Evolutionary conservation across 2,797 vertebrate genomes (phyloP).

Genomic region (Enteromius mattozi): DNA sequence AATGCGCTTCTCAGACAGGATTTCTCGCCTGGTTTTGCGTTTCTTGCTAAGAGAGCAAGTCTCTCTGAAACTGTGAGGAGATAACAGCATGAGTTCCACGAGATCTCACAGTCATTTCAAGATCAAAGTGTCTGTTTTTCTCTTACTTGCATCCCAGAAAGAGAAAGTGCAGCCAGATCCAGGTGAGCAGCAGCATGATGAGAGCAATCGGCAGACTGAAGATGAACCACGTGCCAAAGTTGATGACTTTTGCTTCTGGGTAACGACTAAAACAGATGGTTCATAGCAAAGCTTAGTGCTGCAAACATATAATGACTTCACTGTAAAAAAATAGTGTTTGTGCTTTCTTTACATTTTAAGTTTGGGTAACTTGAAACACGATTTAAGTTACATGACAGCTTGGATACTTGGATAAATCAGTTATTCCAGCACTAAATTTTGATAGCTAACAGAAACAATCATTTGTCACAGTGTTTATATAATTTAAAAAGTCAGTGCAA

Average conservation of each 20-base stretch:
- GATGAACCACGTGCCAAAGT: constrained; percentile 98
- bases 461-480: background rate
- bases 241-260: constrained; percentile 91
- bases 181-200: constrained; percentile 94
- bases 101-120: background rate
- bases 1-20: constrained; percentile 92
- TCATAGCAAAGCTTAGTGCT: background rate
- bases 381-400: background rate
- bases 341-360: background rate
- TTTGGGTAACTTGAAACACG: background rate
- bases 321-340: background rate
- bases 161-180: constrained; percentile 97
- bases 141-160: constrained; percentile 98
- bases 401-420: background rate
- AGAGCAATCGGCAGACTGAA: constrained; percentile 96
- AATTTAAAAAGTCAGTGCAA: background rate
- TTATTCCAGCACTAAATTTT: background rate
- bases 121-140: background rate
- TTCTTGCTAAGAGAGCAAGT: constrained; percentile 97
- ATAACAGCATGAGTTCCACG: background rate
- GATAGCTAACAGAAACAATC: background rate
- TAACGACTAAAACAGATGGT: constrained; percentile 83
- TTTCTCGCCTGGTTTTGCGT: constrained; percentile 91
- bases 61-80: constrained; percentile 84
- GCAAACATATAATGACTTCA: background rate